Evolutionary conservation across 2,113 vertebrate species (phyloP), one percentile per base, ranked within the genome.

Genomic region (Oceanodroma tethys): DNA sequence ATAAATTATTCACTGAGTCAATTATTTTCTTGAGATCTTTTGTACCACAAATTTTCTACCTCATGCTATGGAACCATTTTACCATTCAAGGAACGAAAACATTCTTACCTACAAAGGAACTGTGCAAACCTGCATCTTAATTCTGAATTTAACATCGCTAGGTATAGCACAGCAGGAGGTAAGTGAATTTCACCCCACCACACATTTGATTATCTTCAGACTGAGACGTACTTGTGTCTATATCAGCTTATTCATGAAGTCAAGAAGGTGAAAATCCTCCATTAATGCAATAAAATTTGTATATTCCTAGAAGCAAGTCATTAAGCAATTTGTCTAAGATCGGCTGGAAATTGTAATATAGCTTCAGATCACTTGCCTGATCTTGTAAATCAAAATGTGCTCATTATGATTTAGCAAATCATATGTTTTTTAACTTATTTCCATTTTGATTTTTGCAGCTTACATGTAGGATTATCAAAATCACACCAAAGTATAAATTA

Each of bases 1-100:
- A 94, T 95, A 97, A 98, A 95, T 95, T 95, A 92, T 97, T 97
- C 83, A 97, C 82, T n/a, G 17, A 96, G 81, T 95, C 95, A 95
- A 95, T 97, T 97, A 96, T 95, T 95, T 97, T 96, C 93, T 86
- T 0, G 0, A 89, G 63, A 63, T 90, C 56, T 95, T 95, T 89
- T 81, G 83, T 92, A 94, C 79, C 78, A 79, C 78, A 81, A 70
- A n/a, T 87, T 83, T 90, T 87, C 65, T 84, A 66, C 86, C 66
- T 91, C 47, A 36, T 90, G 79, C 72, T 45, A 71, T 0, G 1
- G 42, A 82, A 47, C 22, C 56, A 36, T 71, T 93, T 93, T 81
- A 96, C 42, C 56, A 88, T 75, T 92, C 72, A 92, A 81, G 62
- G 56, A 86, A 94, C 80, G 40, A 88, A 91, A 76, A 25, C 30